Evolutionary conservation across 35 echinoderm and acorn worm species (phyloP).

Genomic region (Heliocidaris tuberculata): DNA sequence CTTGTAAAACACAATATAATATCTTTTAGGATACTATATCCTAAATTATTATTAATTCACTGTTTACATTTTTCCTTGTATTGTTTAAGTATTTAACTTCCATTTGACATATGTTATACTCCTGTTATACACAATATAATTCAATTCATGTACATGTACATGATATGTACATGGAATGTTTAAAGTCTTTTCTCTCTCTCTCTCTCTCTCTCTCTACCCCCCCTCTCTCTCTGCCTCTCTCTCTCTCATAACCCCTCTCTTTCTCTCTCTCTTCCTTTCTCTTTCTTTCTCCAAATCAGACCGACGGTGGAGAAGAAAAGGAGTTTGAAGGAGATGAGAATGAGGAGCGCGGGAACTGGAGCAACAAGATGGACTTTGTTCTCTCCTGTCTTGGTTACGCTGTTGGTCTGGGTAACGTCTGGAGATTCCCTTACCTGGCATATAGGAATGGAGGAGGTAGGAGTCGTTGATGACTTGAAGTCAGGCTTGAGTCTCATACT

Average conservation of each 20-base stretch:
- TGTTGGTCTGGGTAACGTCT: slow-evolving; percentile 63
- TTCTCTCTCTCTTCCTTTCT: neutral
- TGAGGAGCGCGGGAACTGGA: slow-evolving; percentile 53
- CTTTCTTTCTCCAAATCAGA: neutral
- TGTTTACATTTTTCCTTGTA: too few relatives aligned
- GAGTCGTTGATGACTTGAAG: neutral
- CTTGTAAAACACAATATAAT: too few relatives aligned
- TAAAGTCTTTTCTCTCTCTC: neutral
- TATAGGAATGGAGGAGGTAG: slow-evolving; percentile 45
- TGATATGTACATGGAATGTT: too few relatives aligned
- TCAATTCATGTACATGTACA: too few relatives aligned
- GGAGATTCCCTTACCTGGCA: slow-evolving; percentile 58
- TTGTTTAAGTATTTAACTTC: too few relatives aligned
- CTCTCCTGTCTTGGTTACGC: slow-evolving; percentile 57
- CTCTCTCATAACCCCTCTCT: neutral
- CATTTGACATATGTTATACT: too few relatives aligned
- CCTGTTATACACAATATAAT: too few relatives aligned
- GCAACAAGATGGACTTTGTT: slow-evolving; percentile 53
- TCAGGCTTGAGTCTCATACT: too few relatives aligned
- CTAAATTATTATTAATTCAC: too few relatives aligned
- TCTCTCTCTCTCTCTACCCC: neutral
- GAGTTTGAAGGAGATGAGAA: slow-evolving; percentile 53
- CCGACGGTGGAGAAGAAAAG: neutral
- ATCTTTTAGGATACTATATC: too few relatives aligned
- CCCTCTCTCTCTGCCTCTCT: neutral